Evolutionary conservation across 1,140 invertebrate species (phyloP), one percentile per base, ranked within the genome.

Genomic region (Nilaparvata lugens): DNA sequence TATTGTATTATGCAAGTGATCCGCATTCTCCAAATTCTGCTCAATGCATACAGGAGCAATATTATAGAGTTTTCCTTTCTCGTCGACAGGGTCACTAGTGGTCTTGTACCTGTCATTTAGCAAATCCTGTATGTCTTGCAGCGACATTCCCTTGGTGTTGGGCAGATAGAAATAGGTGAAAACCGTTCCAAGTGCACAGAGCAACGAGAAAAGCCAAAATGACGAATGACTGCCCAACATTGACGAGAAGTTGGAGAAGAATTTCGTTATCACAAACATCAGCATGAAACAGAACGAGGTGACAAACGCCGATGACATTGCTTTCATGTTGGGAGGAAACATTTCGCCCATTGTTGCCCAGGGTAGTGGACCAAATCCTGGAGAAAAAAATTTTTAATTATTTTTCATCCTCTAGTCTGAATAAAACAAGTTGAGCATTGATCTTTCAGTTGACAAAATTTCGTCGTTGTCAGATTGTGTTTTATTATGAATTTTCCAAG

Each of bases 311-410:
- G 86, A 84, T 1, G 89, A 89, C 2, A 81, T 74, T 0, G 87
- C 84, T 70, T 90, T 87, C 1, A 90, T 82, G 64, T 86, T 83
- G 0, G 83, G 76, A 1, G 91, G 83, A 65, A 93, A 88, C 64
- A 93, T 81, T 73, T 94, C 88, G 1, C 85, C 85, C 80, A 92
- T 86, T 35, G 94, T 81, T 0, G 89, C 82, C 88, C 90, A 92
- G 0, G 89, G 88, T 14, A 93, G 73, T 0, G 91, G 89, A 0
- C 90, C 90, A 65, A 90, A 86, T 4, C 88, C 88, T 68, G 62
- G 65, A 73, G 42, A 60, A 45, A n/a, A 2, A 35, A 35, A 35
- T 35, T n/a, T 11, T 14, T n/a, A 11, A 42, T 42, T 42, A n/a
- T 42, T 42, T 42, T 42, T 42, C n/a, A n/a, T n/a, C n/a, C n/a